These are phyloP conservation scores for Lanistes nyassanus DNA, from an alignment of 1,140 invertebrate genomes.

Conservation along the genomic window DNA sequence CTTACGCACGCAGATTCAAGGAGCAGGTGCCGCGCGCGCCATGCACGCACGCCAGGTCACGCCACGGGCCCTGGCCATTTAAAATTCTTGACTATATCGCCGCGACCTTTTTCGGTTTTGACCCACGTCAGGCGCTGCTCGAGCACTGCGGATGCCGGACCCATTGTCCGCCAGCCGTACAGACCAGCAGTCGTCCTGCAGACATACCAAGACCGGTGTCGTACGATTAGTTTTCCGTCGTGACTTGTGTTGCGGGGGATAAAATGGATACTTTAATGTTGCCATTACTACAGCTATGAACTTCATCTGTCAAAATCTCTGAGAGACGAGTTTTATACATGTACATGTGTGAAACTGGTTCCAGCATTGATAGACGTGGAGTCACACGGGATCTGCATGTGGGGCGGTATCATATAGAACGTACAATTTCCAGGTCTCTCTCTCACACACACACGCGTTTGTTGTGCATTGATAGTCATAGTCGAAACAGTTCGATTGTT, in stretches of 20 bases:
- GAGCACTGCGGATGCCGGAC: background rate
- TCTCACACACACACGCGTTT: background rate
- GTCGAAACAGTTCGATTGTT: no score
- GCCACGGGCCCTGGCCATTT: no score
- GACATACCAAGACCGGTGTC: background rate
- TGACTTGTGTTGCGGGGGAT: background rate
- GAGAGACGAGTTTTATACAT: background rate
- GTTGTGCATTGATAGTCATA: background rate
- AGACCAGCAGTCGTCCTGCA: conserved; percentile 10
- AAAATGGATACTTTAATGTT: background rate
- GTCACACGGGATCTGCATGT: background rate
- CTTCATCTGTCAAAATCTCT: background rate
- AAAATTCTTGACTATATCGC: no score
- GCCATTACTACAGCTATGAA: background rate
- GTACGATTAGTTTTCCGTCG: background rate
- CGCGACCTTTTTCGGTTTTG: background rate
- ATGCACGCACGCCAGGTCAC: no score
- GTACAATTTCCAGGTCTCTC: no score
- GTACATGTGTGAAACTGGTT: background rate
- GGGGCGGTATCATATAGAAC: no score
- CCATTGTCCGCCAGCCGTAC: background rate
- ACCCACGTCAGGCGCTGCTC: background rate
- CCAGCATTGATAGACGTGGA: background rate
- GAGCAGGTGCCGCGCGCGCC: no score
- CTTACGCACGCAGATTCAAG: no score